A percentile compares a stretch with the other conserved stretches of the same genome.
These are phyloP conservation scores for Sinhomidia bicolor DNA, from an alignment of 2,888 invertebrate genomes.

Conservation along the genomic window DNA sequence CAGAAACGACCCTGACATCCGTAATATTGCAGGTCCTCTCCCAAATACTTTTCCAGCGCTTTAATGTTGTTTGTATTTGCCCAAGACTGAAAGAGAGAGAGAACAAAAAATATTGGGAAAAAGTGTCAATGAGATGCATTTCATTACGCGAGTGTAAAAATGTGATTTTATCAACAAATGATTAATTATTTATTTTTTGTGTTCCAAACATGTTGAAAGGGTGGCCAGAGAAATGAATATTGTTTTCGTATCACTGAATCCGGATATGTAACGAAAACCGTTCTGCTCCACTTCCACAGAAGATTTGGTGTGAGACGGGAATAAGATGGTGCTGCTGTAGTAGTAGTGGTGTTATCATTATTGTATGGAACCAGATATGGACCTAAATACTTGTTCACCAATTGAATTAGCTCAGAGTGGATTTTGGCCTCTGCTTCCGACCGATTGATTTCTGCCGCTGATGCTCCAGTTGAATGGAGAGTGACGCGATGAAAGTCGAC, in stretches of 20 bases:
- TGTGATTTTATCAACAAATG: constrained; percentile 27
- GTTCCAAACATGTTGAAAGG: constrained; percentile 67
- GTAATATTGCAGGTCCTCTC: constrained; percentile 65
- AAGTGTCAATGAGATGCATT: background rate
- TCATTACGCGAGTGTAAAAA: background rate
- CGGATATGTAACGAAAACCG: constrained; percentile 74
- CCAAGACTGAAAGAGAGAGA: constrained; percentile 82
- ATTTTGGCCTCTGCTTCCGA: constrained; percentile 65
- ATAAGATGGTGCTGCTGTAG: constrained; percentile 40
- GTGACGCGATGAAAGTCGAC: constrained; percentile 93
- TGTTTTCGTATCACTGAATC: constrained; percentile 59
- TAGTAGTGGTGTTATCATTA: constrained; percentile 19
- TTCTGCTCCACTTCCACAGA: constrained; percentile 73
- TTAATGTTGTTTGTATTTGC: constrained; percentile 85
- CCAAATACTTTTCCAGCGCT: constrained; percentile 84
- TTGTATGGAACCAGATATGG: constrained; percentile 81
- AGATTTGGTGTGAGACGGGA: constrained; percentile 69
- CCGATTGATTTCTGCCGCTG: constrained; percentile 84
- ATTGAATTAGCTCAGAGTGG: constrained; percentile 82
- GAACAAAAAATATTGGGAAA: constrained; percentile 12
- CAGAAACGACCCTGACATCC: constrained; percentile 79
- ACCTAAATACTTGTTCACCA: constrained; percentile 81
- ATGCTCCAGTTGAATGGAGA: constrained; percentile 19
- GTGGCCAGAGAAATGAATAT: constrained; percentile 75
- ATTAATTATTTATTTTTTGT: constrained; percentile 51